Evolutionary conservation across 2,113 vertebrate genomes (phyloP).

Genomic region (Calypte anna): DNA sequence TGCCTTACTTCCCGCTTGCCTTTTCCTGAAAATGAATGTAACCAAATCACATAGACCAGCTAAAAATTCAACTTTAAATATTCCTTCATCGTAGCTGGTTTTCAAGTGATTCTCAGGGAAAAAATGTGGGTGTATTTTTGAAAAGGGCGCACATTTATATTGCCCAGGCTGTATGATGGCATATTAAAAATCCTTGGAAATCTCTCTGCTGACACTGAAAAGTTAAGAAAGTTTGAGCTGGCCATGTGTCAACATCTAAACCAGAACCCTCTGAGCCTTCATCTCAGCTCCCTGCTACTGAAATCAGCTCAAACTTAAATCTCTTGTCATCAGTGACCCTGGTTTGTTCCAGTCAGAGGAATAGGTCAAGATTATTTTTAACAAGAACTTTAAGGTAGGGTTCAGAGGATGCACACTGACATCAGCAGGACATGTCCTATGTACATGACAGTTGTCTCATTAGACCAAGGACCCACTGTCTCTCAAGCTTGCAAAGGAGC

Average conservation of each 20-base stretch:
- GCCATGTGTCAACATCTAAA: not conserved
- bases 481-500: not conserved
- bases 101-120: not conserved
- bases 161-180: not conserved
- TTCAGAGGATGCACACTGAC: not conserved
- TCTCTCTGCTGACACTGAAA: not conserved
- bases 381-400: not conserved
- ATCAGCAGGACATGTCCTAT: not conserved
- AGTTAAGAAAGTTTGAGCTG: not conserved
- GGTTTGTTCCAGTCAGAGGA: not conserved
- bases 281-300: not conserved
- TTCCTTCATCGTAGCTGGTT: not conserved
- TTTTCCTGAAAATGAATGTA: not conserved
- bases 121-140: not conserved
- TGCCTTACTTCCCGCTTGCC: not conserved
- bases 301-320: not conserved
- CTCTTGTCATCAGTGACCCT: fast-evolving
- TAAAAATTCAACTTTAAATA: constrained; percentile 25
- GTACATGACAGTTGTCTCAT: not conserved
- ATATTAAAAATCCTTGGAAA: not conserved
- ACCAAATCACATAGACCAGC: not conserved
- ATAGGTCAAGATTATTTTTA: not conserved
- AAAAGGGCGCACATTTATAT: constrained; percentile 19
- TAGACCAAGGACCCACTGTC: fast-evolving
- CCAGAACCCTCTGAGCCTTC: not conserved